Evolutionary conservation across 2,797 vertebrate species (phyloP), one percentile per base, ranked within the genome.

Genomic region (Melanotaenia maccullochi): DNA sequence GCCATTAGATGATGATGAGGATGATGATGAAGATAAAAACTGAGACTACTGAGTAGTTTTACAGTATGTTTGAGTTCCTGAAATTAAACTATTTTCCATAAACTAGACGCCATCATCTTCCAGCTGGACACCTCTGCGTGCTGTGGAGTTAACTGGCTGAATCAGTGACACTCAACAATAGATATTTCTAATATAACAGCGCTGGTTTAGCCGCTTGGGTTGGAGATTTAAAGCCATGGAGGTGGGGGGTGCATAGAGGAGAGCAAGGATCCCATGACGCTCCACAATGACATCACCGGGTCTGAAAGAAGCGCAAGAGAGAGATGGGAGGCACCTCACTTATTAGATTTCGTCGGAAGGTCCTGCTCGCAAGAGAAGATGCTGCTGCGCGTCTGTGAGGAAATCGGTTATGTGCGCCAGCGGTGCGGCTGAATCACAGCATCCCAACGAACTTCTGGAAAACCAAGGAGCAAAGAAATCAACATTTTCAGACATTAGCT

Each of bases 201-300:
- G 68, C 71, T 63, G 73, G 67, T 38, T 59, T 61, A 79, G 71
- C 59, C 58, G 56, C 73, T 74, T 66, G 78, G 75, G 60, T 76
- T 75, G 59, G 63, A 9, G 25, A 68, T 77, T 75, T 68, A 71
- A 59, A 65, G 61, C 28, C 56, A 12, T 33, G 30, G 35, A 52
- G 69, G 33, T 36, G 54, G 55, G 35, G 32, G 68, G 35, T 70
- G 52, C 49, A 36, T 25, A 65, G 57, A 44, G 78, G 68, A 67
- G 56, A 65, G 83, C 66, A 71, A 87, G 79, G 78, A 84, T 90
- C 83, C 78, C 89, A 90, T 91, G 90, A 93, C 91, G 92, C 89
- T 85, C 77, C 81, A 81, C 75, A 81, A 54, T 94, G 93, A 94
- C 93, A 94, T 95, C 94, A 94, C 76, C 73, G 76, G 67, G 76